Conservation (phyloP, 2,888 invertebrate species). For the Euzetes globulus region DNA sequence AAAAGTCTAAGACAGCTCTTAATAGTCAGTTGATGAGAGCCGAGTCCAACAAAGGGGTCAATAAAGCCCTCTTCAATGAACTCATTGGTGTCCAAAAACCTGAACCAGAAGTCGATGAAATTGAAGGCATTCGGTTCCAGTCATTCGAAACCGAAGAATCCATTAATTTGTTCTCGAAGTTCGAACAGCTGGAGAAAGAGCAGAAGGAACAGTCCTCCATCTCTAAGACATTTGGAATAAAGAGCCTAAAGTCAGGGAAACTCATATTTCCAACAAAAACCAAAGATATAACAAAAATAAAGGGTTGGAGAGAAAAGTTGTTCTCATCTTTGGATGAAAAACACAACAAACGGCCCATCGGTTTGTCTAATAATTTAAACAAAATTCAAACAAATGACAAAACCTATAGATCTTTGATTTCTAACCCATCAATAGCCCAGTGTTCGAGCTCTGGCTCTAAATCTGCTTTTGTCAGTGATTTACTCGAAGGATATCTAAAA, state of each 20-base stretch:
- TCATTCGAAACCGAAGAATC: conserved; percentile 39
- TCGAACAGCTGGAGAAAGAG: not conserved
- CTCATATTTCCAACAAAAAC: conserved; percentile 40
- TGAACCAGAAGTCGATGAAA: conserved; percentile 41
- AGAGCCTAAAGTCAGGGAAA: not conserved
- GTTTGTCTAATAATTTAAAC: not conserved
- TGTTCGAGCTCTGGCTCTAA: not conserved
- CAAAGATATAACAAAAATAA: conserved; percentile 39
- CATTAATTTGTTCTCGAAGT: not conserved
- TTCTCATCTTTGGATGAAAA: not conserved
- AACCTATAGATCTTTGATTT: not conserved
- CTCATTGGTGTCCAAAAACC: conserved; percentile 18
- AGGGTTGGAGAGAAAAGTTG: conserved; percentile 36
- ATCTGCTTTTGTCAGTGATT: conserved; percentile 14
- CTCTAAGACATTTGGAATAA: not conserved
- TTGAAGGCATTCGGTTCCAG: conserved; percentile 43
- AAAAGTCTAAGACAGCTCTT: not conserved
- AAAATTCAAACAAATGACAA: not conserved
- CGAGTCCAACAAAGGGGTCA: not conserved
- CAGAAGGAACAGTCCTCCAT: not conserved
- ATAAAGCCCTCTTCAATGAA: not conserved
- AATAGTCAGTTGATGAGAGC: not conserved
- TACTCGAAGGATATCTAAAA: not conserved
- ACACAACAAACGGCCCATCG: not conserved
- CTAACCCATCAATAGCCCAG: not conserved